Percentiles rank a stretch among this genome's conserved stretches.
Evolutionary conservation across 2,113 vertebrate species (phyloP).

Genomic region (Chlorocebus sabaeus): DNA sequence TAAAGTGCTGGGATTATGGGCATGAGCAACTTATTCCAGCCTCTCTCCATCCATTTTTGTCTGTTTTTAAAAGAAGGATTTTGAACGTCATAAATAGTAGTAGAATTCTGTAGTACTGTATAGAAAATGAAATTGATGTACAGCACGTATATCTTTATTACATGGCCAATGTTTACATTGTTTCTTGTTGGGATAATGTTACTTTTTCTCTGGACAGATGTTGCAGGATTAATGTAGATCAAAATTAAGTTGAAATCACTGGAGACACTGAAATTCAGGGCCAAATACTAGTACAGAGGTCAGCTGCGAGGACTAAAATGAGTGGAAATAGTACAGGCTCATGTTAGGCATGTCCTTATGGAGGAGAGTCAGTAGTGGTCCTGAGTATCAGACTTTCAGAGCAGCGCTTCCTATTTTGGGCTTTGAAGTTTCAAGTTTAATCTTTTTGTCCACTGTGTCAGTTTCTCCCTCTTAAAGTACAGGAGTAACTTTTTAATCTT

Average conservation of each 20-base stretch:
- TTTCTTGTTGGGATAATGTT: background rate
- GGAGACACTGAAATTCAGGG: background rate
- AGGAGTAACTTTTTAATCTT: constrained; percentile 14
- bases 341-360: rapidly evolving
- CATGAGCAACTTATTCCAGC: too few species aligned
- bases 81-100: background rate
- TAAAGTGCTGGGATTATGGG: too few species aligned
- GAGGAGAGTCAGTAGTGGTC: too few species aligned
- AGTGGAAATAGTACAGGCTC: background rate
- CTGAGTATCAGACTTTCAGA: background rate
- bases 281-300: background rate
- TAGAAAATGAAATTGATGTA: background rate
- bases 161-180: background rate
- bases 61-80: background rate
- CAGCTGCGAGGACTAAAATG: background rate
- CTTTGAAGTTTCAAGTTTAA: background rate
- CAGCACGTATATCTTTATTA: background rate
- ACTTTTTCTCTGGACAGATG: background rate
- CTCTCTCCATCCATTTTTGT: background rate
- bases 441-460: background rate
- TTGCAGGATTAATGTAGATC: background rate
- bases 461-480: background rate
- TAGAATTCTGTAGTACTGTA: background rate
- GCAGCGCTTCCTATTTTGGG: background rate
- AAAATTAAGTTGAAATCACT: background rate